These are phyloP conservation scores for Zaprionus africanus DNA, from an alignment of 1,140 invertebrate species.

Conservation along the genomic window DNA sequence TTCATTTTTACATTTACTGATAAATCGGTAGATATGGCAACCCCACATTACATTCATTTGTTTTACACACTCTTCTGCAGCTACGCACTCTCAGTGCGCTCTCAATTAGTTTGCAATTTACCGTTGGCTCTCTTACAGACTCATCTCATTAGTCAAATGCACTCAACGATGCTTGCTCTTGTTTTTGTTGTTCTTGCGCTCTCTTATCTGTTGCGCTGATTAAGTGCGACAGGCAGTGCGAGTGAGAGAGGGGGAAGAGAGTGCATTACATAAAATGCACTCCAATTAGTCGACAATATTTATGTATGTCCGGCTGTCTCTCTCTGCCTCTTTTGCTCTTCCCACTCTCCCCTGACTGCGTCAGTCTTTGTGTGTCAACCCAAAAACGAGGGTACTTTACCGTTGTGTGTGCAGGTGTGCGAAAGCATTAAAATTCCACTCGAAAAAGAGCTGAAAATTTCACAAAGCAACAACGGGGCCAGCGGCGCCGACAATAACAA, in stretches of 20 bases:
- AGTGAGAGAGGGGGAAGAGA: neutral
- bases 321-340: neutral
- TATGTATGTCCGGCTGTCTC: constrained; percentile 7
- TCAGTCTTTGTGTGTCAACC: constrained; percentile 37
- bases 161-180: neutral
- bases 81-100: neutral
- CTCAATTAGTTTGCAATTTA: neutral
- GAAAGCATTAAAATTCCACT: constrained; percentile 82
- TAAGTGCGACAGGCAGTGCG: constrained; percentile 18
- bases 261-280: constrained; percentile 48
- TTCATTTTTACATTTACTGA: too few relatives aligned
- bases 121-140: neutral
- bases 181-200: constrained; percentile 20
- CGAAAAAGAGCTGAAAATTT: constrained; percentile 57
- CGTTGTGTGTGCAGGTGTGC: constrained; percentile 79
- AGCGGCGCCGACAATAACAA: constrained; percentile 29
- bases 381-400: constrained; percentile 77
- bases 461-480: constrained; percentile 46
- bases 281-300: constrained; percentile 38
- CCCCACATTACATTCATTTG: too few relatives aligned
- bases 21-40: too few relatives aligned
- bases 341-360: neutral
- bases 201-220: constrained; percentile 35
- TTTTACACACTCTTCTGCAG: neutral
- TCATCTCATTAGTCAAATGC: neutral